Base-by-base conservation (phyloP, 1,140 invertebrate genomes). In the Camponotus floridanus region DNA sequence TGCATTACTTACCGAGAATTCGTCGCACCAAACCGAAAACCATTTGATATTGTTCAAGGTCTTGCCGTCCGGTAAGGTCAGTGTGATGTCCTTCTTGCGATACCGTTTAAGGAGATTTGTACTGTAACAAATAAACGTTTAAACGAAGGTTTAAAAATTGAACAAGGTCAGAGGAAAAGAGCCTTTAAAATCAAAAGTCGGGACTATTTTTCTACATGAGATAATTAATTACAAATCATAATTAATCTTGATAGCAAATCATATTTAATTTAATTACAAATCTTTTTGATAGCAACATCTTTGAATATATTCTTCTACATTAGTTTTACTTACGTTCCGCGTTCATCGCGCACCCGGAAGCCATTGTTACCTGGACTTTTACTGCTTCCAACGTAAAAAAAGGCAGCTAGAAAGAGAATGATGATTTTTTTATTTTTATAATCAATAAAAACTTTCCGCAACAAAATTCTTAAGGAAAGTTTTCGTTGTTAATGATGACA, bases 11-110 rank as follows among this genome's bases (percentile, higher is more conserved):
- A 98, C 98, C 45, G 97, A 95, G 91, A 97, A 98, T 92, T 98
- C 98, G 91, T 98, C 97, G 93, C 98, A 99, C 97, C 98, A 99
- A 1, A 99, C 96, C 18, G 97, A 97, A 92, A 99, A 97, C 97
- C 98, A 98, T 89, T 97, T 97, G 90, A 98, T 96, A 92, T 98
- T 97, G 91, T 96, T 96, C 62, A 98, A 95, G 7, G 97, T 98
- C 93, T 98, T 98, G 31, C 98, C 98, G 86, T 98, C 98, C 0
- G 98, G 98, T 87, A 99, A 94, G 1, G 98, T 97, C 26, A 99
- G 94, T 3, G 98, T 98, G 80, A 99, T 96, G 87, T 97, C 96
- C 94, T 98, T 97, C 81, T 97, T 97, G 61, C 97, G 95, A 94
- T 99, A 99, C 79, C 96, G 95, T 76, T 96, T 96, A 84, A 98